These are phyloP conservation scores for Rousettus madagascariensis DNA, from an alignment of 2,797 vertebrate genomes.

Conservation along the genomic window DNA sequence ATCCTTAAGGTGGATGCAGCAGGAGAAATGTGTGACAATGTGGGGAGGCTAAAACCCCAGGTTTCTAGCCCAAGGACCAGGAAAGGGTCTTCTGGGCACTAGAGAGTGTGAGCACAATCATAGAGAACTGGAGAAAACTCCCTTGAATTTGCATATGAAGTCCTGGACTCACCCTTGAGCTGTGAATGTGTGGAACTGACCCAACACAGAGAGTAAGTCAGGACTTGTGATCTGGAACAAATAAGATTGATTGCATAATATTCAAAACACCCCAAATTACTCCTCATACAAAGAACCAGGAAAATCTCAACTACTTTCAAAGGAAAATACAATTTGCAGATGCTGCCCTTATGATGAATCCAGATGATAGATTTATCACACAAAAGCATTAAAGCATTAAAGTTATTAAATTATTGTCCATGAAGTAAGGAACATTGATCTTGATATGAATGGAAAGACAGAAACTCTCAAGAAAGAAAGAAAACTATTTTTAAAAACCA, in stretches of 20 bases:
- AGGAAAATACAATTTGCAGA: neutral
- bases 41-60: neutral
- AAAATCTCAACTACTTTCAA: neutral
- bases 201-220: neutral
- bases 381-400: neutral
- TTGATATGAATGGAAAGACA: neutral
- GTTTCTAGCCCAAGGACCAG: neutral
- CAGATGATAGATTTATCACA: neutral
- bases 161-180: neutral
- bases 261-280: neutral
- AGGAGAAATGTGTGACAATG: neutral
- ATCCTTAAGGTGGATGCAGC: neutral
- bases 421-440: neutral
- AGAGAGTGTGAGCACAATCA: neutral
- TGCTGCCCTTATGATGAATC: neutral
- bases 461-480: conserved; percentile 17
- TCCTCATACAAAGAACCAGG: neutral
- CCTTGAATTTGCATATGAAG: neutral
- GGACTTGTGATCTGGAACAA: neutral
- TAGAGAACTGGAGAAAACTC: neutral
- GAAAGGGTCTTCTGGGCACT: neutral
- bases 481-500: neutral
- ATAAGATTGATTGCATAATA: neutral
- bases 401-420: neutral
- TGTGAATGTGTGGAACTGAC: neutral